Evolutionary conservation across 2,888 invertebrate species (phyloP).

Genomic region (Balanococcus diminutus): DNA sequence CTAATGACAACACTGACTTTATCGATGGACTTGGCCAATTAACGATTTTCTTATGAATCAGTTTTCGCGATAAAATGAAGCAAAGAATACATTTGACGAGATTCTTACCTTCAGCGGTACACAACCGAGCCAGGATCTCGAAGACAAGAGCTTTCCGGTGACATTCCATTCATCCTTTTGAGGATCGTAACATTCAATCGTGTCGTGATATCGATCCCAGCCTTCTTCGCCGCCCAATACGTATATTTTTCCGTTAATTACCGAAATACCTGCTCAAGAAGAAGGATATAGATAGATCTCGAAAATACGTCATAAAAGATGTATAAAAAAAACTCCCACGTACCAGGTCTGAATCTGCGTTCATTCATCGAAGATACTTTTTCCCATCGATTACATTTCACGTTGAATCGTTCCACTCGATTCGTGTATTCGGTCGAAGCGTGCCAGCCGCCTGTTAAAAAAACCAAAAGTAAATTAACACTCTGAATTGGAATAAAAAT

Average conservation of each 20-base stretch:
- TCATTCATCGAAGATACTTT: constrained; percentile 63
- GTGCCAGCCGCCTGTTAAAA: constrained; percentile 63
- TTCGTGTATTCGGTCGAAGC: constrained; percentile 65
- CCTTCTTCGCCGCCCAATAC: constrained; percentile 65
- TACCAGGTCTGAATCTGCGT: constrained; percentile 63
- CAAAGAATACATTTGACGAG: too few species aligned
- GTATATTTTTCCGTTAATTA: constrained; percentile 63
- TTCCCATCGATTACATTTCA: constrained; percentile 62
- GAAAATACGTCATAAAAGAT: too few species aligned
- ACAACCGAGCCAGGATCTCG: constrained; percentile 65
- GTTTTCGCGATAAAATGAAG: too few species aligned
- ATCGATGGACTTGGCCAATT: too few species aligned
- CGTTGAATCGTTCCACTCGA: constrained; percentile 64
- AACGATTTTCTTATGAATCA: too few species aligned
- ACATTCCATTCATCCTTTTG: constrained; percentile 62
- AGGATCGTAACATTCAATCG: constrained; percentile 63
- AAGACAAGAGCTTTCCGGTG: constrained; percentile 63
- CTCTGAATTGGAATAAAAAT: too few species aligned
- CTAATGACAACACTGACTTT: too few species aligned
- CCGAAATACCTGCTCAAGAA: constrained; percentile 61
- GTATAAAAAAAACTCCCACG: too few species aligned
- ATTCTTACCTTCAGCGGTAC: constrained; percentile 61
- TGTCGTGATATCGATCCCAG: constrained; percentile 65
- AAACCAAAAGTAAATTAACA: not conserved
- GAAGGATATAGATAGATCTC: not conserved